Evolutionary conservation across 2,888 invertebrate genomes (phyloP).

Genomic region (Heterodera filipjevi): DNA sequence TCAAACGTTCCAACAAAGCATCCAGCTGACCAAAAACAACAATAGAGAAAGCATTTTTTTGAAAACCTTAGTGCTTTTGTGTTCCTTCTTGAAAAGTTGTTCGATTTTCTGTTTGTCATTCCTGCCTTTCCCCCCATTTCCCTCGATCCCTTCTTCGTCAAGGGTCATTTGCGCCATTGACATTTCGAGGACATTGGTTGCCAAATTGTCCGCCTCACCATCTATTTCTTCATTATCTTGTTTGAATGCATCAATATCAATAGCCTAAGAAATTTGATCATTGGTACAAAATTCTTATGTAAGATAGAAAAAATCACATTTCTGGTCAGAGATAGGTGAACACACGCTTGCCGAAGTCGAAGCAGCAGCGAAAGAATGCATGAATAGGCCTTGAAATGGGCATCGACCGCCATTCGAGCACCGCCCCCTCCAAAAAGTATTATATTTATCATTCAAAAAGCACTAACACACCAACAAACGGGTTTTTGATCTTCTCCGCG

Average conservation of each 20-base stretch:
- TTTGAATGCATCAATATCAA: constrained; percentile 59
- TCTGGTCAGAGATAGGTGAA: constrained; percentile 83
- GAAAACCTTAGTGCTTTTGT: constrained; percentile 41
- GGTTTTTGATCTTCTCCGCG: constrained; percentile 43
- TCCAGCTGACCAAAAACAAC: constrained; percentile 27
- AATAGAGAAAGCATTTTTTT: constrained; percentile 1
- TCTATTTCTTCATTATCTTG: constrained; percentile 35
- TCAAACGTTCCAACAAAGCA: constrained; percentile 42
- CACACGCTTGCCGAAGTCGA: constrained; percentile 84
- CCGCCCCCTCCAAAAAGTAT: neutral
- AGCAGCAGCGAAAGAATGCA: constrained; percentile 76
- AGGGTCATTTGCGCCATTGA: constrained; percentile 50
- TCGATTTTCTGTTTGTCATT: constrained; percentile 29
- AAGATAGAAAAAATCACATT: too few relatives aligned
- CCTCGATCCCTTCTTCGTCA: constrained; percentile 30
- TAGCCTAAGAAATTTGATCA: constrained; percentile 38
- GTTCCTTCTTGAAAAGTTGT: constrained; percentile 46
- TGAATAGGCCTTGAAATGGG: constrained; percentile 25
- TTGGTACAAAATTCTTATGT: too few relatives aligned
- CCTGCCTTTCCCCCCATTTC: neutral
- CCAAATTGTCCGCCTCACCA: constrained; percentile 27
- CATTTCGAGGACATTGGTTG: constrained; percentile 42
- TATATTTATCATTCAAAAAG: neutral
- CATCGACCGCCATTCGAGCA: constrained; percentile 29
- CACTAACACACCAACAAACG: constrained; percentile 43